A percentile compares a stretch with the other conserved stretches of the same genome.
These are phyloP conservation scores for Ophioderma brevispina DNA, from an alignment of 35 echinoderm and acorn worm genomes.

Conservation along the genomic window DNA sequence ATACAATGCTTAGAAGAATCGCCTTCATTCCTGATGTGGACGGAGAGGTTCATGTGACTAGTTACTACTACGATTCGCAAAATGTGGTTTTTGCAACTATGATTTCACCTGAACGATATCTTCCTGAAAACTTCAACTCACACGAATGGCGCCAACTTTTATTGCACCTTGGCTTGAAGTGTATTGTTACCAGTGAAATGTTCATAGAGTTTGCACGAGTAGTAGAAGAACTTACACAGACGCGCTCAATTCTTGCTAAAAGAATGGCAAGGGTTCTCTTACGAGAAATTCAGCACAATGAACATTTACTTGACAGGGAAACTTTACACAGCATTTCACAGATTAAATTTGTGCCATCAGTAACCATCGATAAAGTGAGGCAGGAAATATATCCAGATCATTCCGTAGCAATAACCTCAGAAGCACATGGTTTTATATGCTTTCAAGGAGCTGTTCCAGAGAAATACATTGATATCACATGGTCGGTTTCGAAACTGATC, in stretches of 20 bases:
- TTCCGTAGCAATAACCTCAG: not conserved
- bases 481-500: not conserved
- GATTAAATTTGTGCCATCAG: slow-evolving; percentile 2
- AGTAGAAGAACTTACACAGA: not conserved
- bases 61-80: not conserved
- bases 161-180: not conserved
- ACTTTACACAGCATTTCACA: not conserved
- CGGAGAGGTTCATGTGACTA: not conserved
- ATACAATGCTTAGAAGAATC: not conserved
- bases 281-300: not conserved
- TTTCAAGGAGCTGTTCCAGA: not conserved
- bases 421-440: not conserved
- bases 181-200: not conserved
- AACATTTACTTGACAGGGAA: not conserved
- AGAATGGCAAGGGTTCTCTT: not conserved
- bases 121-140: not conserved
- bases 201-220: slow-evolving; percentile 1
- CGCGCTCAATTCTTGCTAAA: not conserved
- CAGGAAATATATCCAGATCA: not conserved
- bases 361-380: too few relatives aligned
- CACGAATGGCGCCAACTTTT: not conserved
- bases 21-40: not conserved
- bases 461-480: not conserved
- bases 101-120: not conserved
- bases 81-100: not conserved